Conservation (phyloP, 2,113 vertebrate genomes). For the Mesocricetus auratus region DNA sequence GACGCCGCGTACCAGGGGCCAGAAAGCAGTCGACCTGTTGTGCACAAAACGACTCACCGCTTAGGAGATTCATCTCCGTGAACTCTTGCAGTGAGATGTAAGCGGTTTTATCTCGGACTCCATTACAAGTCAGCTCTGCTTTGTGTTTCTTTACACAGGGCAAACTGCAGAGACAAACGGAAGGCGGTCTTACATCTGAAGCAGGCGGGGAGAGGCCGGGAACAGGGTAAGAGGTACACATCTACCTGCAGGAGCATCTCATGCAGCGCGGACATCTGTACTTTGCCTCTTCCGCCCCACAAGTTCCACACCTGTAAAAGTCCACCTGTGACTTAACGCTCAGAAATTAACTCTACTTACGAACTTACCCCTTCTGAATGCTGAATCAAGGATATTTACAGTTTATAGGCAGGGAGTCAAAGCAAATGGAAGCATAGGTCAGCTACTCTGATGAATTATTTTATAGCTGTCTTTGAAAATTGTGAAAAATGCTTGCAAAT, state of each 20-base stretch:
- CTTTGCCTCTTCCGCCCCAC: conserved; percentile 91
- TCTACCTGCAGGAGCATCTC: conserved; percentile 94
- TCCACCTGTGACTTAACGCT: conserved; percentile 23
- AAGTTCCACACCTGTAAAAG: conserved; percentile 92
- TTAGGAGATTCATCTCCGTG: conserved; percentile 94
- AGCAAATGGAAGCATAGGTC: not conserved
- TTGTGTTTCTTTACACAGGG: conserved; percentile 97
- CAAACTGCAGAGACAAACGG: conserved; percentile 87
- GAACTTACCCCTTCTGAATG: conserved; percentile 2
- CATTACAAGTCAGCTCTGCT: conserved; percentile 90
- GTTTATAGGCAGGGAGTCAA: not conserved
- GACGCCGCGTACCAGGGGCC: not conserved
- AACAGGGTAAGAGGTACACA: not conserved
- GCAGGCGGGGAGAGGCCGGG: not conserved
- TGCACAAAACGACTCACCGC: conserved; percentile 87
- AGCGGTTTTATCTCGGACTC: conserved; percentile 93
- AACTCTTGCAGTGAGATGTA: conserved; percentile 92
- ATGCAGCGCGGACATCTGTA: conserved; percentile 96
- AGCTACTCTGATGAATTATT: conserved; percentile 29
- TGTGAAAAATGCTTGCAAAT: conserved; percentile 44
- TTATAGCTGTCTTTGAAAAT: conserved; percentile 8
- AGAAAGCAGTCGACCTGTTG: not conserved
- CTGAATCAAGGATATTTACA: not conserved
- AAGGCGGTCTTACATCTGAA: not conserved
- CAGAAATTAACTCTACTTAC: conserved; percentile 20